phyloP scores from a whole-genome alignment of 2,888 invertebrate genomes.

The Lasioglossum calceatum region DNA sequence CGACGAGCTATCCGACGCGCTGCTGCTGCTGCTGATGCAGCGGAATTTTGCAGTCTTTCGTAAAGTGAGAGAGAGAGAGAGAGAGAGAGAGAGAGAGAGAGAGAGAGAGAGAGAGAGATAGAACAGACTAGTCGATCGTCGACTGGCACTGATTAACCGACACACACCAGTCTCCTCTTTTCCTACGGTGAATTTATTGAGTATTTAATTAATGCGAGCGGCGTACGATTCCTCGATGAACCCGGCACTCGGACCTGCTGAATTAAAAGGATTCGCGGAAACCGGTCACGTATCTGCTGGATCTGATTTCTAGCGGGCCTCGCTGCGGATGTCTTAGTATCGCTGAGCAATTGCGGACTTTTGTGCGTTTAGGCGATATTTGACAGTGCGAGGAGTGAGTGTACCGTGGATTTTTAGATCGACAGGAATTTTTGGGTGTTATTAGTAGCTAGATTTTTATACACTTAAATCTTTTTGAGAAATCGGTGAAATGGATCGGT shows the following conservation, averaged over 20 bases:
- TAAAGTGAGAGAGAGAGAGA: background rate
- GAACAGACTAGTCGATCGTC: background rate
- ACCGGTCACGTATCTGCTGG: background rate
- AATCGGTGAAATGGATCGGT: conserved; percentile 29
- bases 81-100: background rate
- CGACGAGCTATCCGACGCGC: background rate
- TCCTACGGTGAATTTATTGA: background rate
- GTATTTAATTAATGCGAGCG: conserved; percentile 1
- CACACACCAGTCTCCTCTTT: background rate
- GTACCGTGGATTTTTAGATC: background rate
- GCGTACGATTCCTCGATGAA: background rate
- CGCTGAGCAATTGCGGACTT: background rate
- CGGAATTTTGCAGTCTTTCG: background rate
- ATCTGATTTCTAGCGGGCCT: background rate
- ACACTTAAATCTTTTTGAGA: too few relatives aligned
- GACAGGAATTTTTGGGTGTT: background rate
- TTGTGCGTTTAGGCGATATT: background rate
- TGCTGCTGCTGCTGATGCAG: background rate
- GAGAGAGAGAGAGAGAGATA: background rate
- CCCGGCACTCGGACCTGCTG: background rate
- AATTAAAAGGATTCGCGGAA: background rate
- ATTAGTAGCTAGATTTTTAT: too few relatives aligned
- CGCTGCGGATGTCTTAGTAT: background rate
- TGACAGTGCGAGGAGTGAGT: background rate
- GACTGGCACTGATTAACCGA: background rate